Percentiles rank a stretch among this genome's conserved stretches.
Conservation (phyloP, 2,888 invertebrate genomes). For the Aphodius granarius region DNA sequence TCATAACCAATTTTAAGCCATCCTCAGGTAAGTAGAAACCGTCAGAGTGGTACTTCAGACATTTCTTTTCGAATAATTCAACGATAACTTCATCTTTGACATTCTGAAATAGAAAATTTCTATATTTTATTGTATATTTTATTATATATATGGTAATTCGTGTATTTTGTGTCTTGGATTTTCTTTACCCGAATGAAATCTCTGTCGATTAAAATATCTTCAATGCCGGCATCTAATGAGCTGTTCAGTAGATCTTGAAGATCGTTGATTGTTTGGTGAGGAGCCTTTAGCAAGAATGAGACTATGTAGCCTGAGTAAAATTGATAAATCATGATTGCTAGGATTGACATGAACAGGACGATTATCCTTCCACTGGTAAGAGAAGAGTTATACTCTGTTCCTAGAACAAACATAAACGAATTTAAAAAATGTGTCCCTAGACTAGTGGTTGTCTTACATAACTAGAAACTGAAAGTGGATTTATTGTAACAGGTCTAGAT, state of each 20-base stretch:
- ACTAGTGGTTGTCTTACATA: too few relatives aligned
- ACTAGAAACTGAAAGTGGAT: too few relatives aligned
- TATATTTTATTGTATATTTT: background rate
- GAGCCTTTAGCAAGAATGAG: constrained; percentile 64
- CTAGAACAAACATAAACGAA: constrained; percentile 38
- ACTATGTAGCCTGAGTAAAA: constrained; percentile 73
- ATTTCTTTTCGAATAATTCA: constrained; percentile 63
- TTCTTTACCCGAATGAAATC: constrained; percentile 64
- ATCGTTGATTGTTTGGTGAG: constrained; percentile 63
- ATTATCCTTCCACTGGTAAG: constrained; percentile 42
- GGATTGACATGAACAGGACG: constrained; percentile 50
- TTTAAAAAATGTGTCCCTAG: too few relatives aligned
- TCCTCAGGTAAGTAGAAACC: constrained; percentile 58
- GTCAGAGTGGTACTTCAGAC: constrained; percentile 46
- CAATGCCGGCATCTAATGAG: constrained; percentile 62
- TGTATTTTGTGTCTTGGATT: constrained; percentile 44
- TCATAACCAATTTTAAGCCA: constrained; percentile 62
- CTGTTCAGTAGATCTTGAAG: constrained; percentile 62
- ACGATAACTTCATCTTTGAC: constrained; percentile 35
- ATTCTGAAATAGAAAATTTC: background rate
- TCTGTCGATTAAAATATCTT: constrained; percentile 65
- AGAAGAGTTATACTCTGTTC: constrained; percentile 39
- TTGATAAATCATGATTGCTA: constrained; percentile 65
- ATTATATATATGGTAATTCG: background rate
- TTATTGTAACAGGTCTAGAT: too few relatives aligned